Evolutionary conservation across 2,888 invertebrate genomes (phyloP).

Genomic region (Diaphora mendica): DNA sequence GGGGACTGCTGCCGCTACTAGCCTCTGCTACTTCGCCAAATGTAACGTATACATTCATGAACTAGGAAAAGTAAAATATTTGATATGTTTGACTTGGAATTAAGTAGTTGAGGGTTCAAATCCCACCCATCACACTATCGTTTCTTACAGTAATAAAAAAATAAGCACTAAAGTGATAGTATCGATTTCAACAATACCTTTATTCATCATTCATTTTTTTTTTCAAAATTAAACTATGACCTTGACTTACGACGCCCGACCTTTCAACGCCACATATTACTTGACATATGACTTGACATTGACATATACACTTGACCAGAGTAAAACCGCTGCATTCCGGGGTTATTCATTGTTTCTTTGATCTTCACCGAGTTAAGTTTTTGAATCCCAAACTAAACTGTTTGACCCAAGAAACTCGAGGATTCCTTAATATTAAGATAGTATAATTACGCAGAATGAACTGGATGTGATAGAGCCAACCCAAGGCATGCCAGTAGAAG

Average conservation of each 20-base stretch:
- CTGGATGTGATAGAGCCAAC: constrained; percentile 99
- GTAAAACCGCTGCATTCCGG: too few relatives aligned
- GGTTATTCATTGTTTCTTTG: too few relatives aligned
- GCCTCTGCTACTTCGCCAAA: constrained; percentile 99
- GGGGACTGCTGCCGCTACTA: constrained; percentile 97
- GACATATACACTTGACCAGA: too few relatives aligned
- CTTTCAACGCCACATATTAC: too few relatives aligned
- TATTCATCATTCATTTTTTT: too few relatives aligned
- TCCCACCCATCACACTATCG: background rate
- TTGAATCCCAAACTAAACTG: too few relatives aligned
- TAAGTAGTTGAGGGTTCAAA: background rate
- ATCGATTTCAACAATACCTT: background rate
- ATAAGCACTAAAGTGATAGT: background rate
- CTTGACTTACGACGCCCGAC: too few relatives aligned
- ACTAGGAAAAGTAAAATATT: background rate
- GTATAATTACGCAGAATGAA: constrained; percentile 91
- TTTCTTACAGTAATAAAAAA: too few relatives aligned
- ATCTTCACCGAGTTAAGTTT: too few relatives aligned
- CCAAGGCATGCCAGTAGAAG: constrained; percentile 99
- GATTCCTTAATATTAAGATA: background rate
- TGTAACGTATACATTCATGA: constrained; percentile 84
- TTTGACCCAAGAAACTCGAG: too few relatives aligned
- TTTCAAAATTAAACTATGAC: too few relatives aligned
- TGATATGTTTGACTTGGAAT: background rate
- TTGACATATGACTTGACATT: too few relatives aligned